Evolutionary conservation across 2,797 vertebrate species (phyloP).

Genomic region (Vireo griseus): DNA sequence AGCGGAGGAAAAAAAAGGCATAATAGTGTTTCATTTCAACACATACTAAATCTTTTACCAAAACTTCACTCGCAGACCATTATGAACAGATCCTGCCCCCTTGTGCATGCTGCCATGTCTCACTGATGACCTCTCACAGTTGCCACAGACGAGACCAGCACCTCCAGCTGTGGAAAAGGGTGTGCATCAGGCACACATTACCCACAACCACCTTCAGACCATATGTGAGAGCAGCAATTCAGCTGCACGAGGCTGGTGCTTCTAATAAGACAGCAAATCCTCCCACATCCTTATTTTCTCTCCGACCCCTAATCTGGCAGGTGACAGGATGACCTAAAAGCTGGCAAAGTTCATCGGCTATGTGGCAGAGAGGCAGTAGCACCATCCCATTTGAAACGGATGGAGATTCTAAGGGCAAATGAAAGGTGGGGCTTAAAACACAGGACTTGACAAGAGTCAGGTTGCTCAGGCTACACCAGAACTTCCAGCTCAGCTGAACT

Average conservation of each 20-base stretch:
- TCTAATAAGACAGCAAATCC: background rate
- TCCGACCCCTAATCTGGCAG: accelerated
- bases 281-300: background rate
- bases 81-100: background rate
- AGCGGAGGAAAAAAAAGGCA: background rate
- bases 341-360: background rate
- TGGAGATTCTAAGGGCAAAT: background rate
- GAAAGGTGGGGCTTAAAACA: background rate
- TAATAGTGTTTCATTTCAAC: background rate
- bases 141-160: background rate
- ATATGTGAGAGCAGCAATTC: background rate
- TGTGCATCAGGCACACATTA: no score
- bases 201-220: background rate
- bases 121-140: accelerated
- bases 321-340: background rate
- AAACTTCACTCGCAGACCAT: background rate
- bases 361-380: background rate
- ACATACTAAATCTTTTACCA: background rate
- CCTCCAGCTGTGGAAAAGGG: accelerated
- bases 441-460: background rate
- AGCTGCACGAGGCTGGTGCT: background rate
- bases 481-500: background rate
- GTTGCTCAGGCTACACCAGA: background rate
- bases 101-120: accelerated
- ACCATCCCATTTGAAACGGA: background rate